Evolutionary conservation across 2,888 invertebrate species (phyloP).

Genomic region (Cantharis flavilabris): DNA sequence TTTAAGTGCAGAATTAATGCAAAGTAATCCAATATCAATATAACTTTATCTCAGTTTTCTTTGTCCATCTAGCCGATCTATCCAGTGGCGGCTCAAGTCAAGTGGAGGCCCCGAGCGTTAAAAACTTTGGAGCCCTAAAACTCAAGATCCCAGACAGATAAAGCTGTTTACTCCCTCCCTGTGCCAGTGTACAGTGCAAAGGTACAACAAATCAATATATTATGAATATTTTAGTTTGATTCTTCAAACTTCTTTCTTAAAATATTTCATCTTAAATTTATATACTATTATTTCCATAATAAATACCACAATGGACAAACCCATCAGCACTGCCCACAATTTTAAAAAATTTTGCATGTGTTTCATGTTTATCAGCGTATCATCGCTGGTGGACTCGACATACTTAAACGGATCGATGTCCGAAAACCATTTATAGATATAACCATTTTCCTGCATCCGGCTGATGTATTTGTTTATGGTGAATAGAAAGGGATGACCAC

Average conservation of each 20-base stretch:
- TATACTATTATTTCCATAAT: not conserved
- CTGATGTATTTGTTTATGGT: not conserved
- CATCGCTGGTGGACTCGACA: not conserved
- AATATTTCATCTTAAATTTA: not conserved
- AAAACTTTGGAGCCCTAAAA: too few species aligned
- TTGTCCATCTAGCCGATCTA: too few species aligned
- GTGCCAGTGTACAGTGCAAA: too few species aligned
- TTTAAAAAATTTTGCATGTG: not conserved
- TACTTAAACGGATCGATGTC: not conserved
- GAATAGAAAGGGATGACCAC: not conserved
- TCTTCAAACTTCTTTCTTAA: not conserved
- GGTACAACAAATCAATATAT: too few species aligned
- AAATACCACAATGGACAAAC: not conserved
- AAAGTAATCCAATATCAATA: too few species aligned
- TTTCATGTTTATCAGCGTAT: not conserved
- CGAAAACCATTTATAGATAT: not conserved
- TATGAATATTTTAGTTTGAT: too few species aligned
- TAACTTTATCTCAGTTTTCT: too few species aligned
- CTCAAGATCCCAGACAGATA: too few species aligned
- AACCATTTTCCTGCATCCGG: not conserved
- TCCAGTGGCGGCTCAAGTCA: too few species aligned
- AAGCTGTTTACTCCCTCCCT: too few species aligned
- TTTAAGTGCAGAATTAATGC: too few species aligned
- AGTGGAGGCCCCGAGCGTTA: too few species aligned
- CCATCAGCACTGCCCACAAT: not conserved